These are phyloP conservation scores for Dryobates pubescens DNA, from an alignment of 2,797 vertebrate species.

Conservation along the genomic window DNA sequence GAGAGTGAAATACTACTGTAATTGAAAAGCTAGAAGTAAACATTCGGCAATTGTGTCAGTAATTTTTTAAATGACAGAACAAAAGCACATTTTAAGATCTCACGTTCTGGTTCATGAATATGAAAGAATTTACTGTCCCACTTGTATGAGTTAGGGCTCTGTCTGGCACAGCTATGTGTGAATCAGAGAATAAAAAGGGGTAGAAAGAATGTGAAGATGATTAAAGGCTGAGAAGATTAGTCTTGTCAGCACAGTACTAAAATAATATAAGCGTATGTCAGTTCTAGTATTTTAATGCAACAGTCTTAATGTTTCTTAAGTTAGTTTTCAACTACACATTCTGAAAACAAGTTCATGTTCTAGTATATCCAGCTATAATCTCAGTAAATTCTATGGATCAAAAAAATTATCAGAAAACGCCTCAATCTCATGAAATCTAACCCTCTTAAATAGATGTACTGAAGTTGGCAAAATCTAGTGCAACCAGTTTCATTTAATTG, in stretches of 20 bases:
- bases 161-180: not conserved
- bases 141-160: not conserved
- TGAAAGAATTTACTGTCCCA: not conserved
- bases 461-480: not conserved
- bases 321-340: conserved; percentile 15
- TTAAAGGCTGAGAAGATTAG: not conserved
- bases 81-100: conserved; percentile 16
- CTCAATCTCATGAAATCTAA: not conserved
- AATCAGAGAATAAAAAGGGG: not conserved
- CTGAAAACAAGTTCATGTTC: conserved; percentile 34
- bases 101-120: not conserved
- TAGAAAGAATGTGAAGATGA: not conserved
- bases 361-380: not conserved
- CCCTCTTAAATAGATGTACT: not conserved
- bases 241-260: not conserved
- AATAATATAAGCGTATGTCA: conserved; percentile 24
- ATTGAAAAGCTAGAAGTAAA: not conserved
- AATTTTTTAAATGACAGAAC: not conserved
- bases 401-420: not conserved
- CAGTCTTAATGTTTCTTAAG: not conserved
- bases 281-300: not conserved
- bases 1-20: not conserved
- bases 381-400: not conserved
- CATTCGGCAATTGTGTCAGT: not conserved
- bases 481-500: not conserved